A percentile compares a stretch with the other conserved stretches of the same genome.
These are phyloP conservation scores for Glaucomys volans DNA, from an alignment of 2,113 vertebrate species.

Conservation along the genomic window DNA sequence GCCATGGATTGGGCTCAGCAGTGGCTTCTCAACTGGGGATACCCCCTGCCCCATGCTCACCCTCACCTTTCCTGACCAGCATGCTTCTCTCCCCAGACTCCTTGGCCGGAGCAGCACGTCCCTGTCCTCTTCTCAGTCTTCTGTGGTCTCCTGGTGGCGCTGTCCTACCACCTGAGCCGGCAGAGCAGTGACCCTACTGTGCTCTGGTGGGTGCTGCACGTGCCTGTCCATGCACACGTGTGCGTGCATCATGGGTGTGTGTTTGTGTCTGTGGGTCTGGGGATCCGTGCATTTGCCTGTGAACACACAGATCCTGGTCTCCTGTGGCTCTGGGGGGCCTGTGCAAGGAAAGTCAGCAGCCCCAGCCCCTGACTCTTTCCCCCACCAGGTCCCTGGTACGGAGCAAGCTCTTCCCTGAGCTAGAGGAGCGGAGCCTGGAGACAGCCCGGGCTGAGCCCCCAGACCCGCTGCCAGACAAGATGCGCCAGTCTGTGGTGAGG, in stretches of 20 bases:
- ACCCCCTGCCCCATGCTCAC: background rate
- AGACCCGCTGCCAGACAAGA: slow-evolving; percentile 94
- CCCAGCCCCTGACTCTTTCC: background rate
- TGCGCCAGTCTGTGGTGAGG: slow-evolving; percentile 92
- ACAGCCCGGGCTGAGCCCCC: slow-evolving; percentile 92
- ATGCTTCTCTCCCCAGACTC: slow-evolving; percentile 84
- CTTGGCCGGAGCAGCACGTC: slow-evolving; percentile 94
- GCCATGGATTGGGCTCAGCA: background rate
- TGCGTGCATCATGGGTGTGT: background rate
- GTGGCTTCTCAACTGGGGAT: slow-evolving; percentile 5
- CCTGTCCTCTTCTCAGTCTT: slow-evolving; percentile 95
- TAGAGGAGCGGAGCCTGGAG: slow-evolving; percentile 91
- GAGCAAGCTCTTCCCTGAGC: slow-evolving; percentile 92
- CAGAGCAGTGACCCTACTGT: slow-evolving; percentile 95
- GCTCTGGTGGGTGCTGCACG: slow-evolving; percentile 89
- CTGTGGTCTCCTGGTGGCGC: slow-evolving; percentile 93
- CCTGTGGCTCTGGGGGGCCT: no score
- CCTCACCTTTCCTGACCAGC: background rate
- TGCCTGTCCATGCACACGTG: background rate
- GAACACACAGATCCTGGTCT: background rate
- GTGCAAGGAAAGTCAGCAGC: background rate
- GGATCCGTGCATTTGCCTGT: background rate
- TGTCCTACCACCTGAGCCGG: slow-evolving; percentile 95
- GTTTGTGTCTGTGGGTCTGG: background rate
- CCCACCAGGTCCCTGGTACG: slow-evolving; percentile 90